A percentile compares a stretch with the other conserved stretches of the same genome.
These are phyloP conservation scores for Venusia cambrica DNA, from an alignment of 2,888 invertebrate genomes.

Conservation along the genomic window DNA sequence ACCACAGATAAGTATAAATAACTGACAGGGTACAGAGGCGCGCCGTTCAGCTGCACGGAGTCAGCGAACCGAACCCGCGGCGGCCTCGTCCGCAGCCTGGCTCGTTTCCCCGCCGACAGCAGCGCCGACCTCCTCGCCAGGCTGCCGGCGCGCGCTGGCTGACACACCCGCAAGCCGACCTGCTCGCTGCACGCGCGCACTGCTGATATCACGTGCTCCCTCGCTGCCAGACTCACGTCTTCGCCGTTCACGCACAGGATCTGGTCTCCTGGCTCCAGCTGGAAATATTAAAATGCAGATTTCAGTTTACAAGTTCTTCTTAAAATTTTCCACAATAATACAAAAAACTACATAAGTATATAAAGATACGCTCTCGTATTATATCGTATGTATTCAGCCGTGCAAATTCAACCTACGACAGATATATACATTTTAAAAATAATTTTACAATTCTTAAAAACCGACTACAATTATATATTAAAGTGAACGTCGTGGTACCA, in stretches of 20 bases:
- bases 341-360: too few relatives aligned
- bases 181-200: conserved; percentile 90
- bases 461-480: too few relatives aligned
- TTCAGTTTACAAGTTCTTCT: too few relatives aligned
- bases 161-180: conserved; percentile 90
- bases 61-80: conserved; percentile 94
- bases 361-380: too few relatives aligned
- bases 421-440: too few relatives aligned
- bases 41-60: conserved; percentile 92
- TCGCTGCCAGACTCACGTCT: conserved; percentile 91
- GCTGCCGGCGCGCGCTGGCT: conserved; percentile 84
- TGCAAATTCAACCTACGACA: too few relatives aligned
- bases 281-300: too few relatives aligned
- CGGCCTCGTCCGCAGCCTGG: conserved; percentile 89
- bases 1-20: too few relatives aligned
- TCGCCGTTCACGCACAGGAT: conserved; percentile 95
- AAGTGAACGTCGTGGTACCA: too few relatives aligned
- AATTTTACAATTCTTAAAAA: too few relatives aligned
- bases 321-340: too few relatives aligned
- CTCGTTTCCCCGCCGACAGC: conserved; percentile 92
- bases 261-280: conserved; percentile 94
- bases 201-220: conserved; percentile 93
- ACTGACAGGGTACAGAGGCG: conserved; percentile 89
- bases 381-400: too few relatives aligned
- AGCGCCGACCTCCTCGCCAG: conserved; percentile 89